Percentiles rank a stretch among this genome's conserved stretches.
Evolutionary conservation across 2,797 vertebrate genomes (phyloP).

Genomic region (Myripristis jacobus): DNA sequence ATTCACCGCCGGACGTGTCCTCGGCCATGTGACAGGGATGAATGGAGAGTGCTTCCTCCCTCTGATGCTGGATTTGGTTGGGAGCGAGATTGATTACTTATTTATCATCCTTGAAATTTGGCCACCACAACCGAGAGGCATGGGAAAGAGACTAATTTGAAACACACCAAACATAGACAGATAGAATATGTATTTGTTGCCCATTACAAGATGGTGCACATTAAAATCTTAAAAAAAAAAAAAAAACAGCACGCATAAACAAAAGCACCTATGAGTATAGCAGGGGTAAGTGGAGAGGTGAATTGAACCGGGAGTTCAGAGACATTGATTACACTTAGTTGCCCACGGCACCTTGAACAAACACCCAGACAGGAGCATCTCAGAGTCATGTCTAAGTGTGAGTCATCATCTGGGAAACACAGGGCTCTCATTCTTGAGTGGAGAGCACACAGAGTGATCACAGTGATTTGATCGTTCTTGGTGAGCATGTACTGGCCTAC

Average conservation of each 20-base stretch:
- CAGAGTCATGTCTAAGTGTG: conserved; percentile 51
- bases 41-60: conserved; percentile 26
- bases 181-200: not conserved
- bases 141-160: conserved; percentile 6
- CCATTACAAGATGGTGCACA: not conserved
- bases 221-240: not conserved
- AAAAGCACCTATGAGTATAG: not conserved
- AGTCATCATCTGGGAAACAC: conserved; percentile 40
- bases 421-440: conserved; percentile 18
- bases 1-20: not conserved
- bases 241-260: not conserved
- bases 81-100: conserved; percentile 42
- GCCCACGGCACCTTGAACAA: conserved; percentile 9
- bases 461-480: conserved; percentile 53
- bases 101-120: conserved; percentile 45
- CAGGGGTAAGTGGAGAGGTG: not conserved
- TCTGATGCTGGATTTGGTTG: conserved; percentile 40
- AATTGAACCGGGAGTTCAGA: not conserved
- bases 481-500: conserved; percentile 21
- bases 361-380: conserved; percentile 6
- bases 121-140: conserved; percentile 7
- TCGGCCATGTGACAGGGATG: conserved; percentile 34
- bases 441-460: conserved; percentile 7
- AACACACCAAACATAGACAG: conserved; percentile 8
- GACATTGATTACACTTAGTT: not conserved